A percentile compares a stretch with the other conserved stretches of the same genome.
phyloP scores from a whole-genome alignment of 1,140 invertebrate genomes.

The Cyrtorhinus lividipennis region DNA sequence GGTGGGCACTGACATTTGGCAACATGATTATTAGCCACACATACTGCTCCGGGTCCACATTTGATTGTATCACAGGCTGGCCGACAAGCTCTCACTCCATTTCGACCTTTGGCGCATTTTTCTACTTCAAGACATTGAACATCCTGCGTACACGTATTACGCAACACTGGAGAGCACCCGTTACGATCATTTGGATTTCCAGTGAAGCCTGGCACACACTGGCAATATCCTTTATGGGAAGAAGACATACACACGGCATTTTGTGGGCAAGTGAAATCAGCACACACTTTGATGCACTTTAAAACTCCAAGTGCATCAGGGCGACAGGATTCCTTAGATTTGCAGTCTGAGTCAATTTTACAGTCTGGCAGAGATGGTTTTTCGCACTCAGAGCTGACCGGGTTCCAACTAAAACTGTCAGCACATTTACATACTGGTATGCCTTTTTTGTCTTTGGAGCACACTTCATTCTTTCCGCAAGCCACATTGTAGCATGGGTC shows the following conservation, averaged over 20 bases:
- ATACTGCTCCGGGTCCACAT: slow-evolving; percentile 72
- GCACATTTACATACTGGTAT: slow-evolving; percentile 61
- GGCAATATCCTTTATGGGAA: slow-evolving; percentile 58
- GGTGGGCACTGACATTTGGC: slow-evolving; percentile 76
- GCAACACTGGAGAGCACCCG: slow-evolving; percentile 54
- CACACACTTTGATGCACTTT: slow-evolving; percentile 62
- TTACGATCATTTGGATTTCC: slow-evolving; percentile 79
- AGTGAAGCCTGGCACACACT: slow-evolving; percentile 59
- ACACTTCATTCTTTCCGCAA: slow-evolving; percentile 67
- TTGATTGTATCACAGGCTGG: slow-evolving; percentile 56
- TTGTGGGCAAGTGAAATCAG: slow-evolving; percentile 61
- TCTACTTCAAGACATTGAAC: slow-evolving; percentile 67
- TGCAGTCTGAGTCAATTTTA: slow-evolving; percentile 52
- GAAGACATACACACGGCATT: slow-evolving; percentile 65
- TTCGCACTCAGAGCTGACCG: slow-evolving; percentile 59
- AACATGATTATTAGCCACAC: slow-evolving; percentile 72
- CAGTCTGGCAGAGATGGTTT: slow-evolving; percentile 74
- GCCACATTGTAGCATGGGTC: slow-evolving; percentile 61
- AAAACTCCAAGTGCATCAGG: slow-evolving; percentile 70
- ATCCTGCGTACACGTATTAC: slow-evolving; percentile 61
- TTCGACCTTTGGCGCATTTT: slow-evolving; percentile 38
- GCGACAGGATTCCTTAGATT: slow-evolving; percentile 47
- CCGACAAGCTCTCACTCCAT: slow-evolving; percentile 40
- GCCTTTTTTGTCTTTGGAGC: slow-evolving; percentile 44
- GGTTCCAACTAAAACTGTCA: slow-evolving; percentile 64